Conservation (phyloP, 2,113 vertebrate species). For the Accipiter cooperii region DNA sequence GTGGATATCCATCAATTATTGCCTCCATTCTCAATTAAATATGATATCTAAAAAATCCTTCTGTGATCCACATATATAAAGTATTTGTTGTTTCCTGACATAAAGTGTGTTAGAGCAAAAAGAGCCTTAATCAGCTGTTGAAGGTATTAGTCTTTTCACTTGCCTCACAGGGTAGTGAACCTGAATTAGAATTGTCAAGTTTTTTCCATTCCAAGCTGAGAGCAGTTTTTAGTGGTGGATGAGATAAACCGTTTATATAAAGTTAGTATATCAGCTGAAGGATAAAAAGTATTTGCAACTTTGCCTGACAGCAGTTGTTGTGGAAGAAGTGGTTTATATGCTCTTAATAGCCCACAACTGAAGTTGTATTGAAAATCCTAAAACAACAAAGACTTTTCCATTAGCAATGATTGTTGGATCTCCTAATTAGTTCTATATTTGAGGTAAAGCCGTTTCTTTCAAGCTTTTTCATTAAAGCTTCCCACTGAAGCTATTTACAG, state of each 20-base stretch:
- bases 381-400: background rate
- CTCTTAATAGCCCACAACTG: background rate
- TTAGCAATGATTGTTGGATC: background rate
- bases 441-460: conserved; percentile 1
- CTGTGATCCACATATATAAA: background rate
- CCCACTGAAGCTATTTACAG: conserved; percentile 7
- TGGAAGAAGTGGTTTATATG: background rate
- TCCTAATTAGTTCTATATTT: background rate
- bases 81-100: background rate
- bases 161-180: background rate
- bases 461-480: background rate
- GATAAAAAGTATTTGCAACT: background rate
- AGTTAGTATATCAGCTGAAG: background rate
- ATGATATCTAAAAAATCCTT: background rate
- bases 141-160: background rate
- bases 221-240: background rate
- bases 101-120: background rate
- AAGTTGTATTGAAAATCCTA: background rate
- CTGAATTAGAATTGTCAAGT: background rate
- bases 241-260: background rate
- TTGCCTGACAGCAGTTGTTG: background rate
- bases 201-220: background rate
- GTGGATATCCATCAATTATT: background rate
- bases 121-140: background rate
- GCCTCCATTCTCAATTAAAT: background rate